Evolutionary conservation across 2,113 vertebrate genomes (phyloP), one percentile per base, ranked within the genome.

Genomic region (Noctilio leporinus): DNA sequence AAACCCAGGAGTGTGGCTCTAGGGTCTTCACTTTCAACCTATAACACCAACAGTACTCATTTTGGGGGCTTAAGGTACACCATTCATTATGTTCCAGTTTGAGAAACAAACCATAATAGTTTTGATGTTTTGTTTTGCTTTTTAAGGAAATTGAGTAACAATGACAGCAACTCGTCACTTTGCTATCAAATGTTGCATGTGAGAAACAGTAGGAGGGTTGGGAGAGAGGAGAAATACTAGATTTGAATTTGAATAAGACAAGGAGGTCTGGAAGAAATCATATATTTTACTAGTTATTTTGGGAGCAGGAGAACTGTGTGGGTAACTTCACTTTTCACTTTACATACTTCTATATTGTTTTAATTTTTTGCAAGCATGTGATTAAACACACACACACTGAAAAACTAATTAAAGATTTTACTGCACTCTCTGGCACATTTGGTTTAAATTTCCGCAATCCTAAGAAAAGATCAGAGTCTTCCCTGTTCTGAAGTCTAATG

Each of bases 281-380:
- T 10, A 62, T 86, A 55, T 62, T 51, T 40, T 3, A 83, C 9
- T 11, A 57, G 19, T 83, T 93, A 69, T 45, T 91, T 78, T 10
- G 53, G 47, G 5, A 8, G 1, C 17, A 15, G 55, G 35, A 51
- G 30, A 53, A 16, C 38, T 57, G 49, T 55, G 26, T 65, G 43
- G 30, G 3, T 89, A 15, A 77, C 69, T 93, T 95, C 57, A 86
- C 43, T 77, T 85, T 89, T 92, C 62, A 86, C 15, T 64, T 95
- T 59, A 73, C 20, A 14, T 53, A 47, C 17, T 7, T 86, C 28
- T n/a, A 17, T 49, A 75, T 75, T 33, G 16, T 57, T 96, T 92
- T 83, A 62, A 65, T 65, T 55, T 91, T 53, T 89, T 62, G 59
- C 4, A 70, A 76, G 24, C 22, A 43, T 45, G 40, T 40, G 57